phyloP scores from a whole-genome alignment of 2,797 vertebrate genomes.

The Lophotriccus pileatus region DNA sequence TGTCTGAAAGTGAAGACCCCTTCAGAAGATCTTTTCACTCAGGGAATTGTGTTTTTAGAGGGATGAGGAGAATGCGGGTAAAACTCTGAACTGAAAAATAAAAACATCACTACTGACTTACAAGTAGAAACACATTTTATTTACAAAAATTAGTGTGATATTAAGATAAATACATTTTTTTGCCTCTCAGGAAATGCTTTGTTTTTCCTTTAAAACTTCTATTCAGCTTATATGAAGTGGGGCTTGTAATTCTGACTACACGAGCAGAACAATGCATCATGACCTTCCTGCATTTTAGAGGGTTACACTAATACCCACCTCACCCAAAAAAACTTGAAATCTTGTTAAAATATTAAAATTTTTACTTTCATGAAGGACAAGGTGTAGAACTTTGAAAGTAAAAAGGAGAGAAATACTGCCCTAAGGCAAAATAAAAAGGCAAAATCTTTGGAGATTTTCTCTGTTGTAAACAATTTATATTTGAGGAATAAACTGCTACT shows the following conservation, averaged over 20 bases:
- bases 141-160: background rate
- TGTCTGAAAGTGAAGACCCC: background rate
- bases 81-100: background rate
- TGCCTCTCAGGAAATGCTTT: fast-evolving
- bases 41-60: background rate
- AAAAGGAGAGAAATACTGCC: background rate
- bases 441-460: background rate
- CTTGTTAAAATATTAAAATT: background rate
- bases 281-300: background rate
- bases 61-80: background rate
- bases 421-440: background rate
- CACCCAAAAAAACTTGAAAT: background rate
- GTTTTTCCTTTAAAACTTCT: background rate
- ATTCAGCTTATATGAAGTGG: background rate
- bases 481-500: background rate
- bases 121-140: background rate
- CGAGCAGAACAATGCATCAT: background rate
- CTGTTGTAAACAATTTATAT: background rate
- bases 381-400: fast-evolving
- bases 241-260: background rate
- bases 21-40: background rate
- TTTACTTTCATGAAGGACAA: background rate
- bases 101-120: background rate
- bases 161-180: background rate
- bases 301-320: background rate